These are phyloP conservation scores for Dysdera silvatica DNA, from an alignment of 1,140 invertebrate genomes.

Conservation along the genomic window DNA sequence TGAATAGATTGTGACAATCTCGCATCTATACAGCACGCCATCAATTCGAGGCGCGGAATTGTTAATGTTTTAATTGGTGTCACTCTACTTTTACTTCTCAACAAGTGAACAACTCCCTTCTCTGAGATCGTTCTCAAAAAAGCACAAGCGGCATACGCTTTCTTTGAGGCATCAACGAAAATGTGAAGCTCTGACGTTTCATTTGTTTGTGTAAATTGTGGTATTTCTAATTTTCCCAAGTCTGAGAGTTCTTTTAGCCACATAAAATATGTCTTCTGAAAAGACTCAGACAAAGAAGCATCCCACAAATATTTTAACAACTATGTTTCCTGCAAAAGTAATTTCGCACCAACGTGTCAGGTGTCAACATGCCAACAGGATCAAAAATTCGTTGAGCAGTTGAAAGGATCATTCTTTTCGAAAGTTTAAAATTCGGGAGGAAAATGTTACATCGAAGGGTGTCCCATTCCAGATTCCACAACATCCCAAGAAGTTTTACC, in stretches of 20 bases:
- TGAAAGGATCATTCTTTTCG: background rate
- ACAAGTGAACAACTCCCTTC: too few species aligned
- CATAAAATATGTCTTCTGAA: background rate
- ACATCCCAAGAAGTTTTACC: background rate
- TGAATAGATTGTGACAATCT: background rate
- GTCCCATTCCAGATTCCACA: background rate
- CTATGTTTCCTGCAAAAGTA: background rate
- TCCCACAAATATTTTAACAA: background rate
- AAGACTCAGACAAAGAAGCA: background rate
- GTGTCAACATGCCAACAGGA: background rate
- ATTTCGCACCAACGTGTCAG: background rate
- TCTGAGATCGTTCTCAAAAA: background rate
- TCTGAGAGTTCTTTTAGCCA: background rate
- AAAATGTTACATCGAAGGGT: background rate
- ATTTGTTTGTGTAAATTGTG: background rate
- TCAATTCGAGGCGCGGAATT: slow-evolving; percentile 6
- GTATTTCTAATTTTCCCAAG: background rate
- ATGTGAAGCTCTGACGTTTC: background rate
- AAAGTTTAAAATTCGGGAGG: background rate
- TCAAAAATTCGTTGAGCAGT: background rate
- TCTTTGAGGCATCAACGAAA: background rate
- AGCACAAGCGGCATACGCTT: background rate
- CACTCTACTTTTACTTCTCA: too few species aligned
- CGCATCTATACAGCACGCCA: background rate
- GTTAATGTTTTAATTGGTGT: background rate